Evolutionary conservation across 2,113 vertebrate species (phyloP).

Genomic region (Odontesthes bonariensis): DNA sequence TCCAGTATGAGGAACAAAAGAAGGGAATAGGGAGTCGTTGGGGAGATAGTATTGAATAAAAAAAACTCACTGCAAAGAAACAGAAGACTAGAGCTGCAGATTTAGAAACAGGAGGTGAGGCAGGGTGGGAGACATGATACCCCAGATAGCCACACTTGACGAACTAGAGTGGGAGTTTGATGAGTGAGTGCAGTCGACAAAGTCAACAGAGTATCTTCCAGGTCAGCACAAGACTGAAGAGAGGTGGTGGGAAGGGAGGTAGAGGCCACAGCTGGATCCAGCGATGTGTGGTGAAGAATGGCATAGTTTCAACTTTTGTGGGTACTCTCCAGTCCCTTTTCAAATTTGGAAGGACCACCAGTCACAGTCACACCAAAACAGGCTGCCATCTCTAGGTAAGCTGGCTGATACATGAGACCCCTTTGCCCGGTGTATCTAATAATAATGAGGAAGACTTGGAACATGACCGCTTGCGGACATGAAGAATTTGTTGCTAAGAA

Average conservation of each 20-base stretch:
- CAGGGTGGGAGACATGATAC: slow-evolving; percentile 27
- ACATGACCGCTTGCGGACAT: slow-evolving; percentile 27
- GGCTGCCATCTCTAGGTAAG: slow-evolving; percentile 48
- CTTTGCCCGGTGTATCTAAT: slow-evolving; percentile 48
- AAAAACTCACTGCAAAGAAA: slow-evolving; percentile 4
- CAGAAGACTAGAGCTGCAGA: slow-evolving; percentile 7
- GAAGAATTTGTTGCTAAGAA: slow-evolving; percentile 16
- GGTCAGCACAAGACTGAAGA: slow-evolving; percentile 27
- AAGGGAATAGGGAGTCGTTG: background rate
- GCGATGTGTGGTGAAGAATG: slow-evolving; percentile 58
- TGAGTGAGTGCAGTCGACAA: slow-evolving; percentile 25
- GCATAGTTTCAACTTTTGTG: slow-evolving; percentile 66
- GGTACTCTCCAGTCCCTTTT: slow-evolving; percentile 58
- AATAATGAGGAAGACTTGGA: slow-evolving; percentile 44
- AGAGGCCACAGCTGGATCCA: slow-evolving; percentile 53
- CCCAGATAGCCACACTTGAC: slow-evolving; percentile 13
- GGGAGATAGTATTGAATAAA: slow-evolving; percentile 26
- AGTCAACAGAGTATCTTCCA: slow-evolving; percentile 21
- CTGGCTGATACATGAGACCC: slow-evolving; percentile 64
- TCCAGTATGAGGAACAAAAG: background rate
- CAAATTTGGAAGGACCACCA: slow-evolving; percentile 48
- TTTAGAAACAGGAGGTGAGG: slow-evolving; percentile 19
- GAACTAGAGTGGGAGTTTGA: slow-evolving; percentile 9
- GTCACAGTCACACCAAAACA: slow-evolving; percentile 43
- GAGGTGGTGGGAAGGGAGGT: slow-evolving; percentile 20